phyloP scores from a whole-genome alignment of 2,797 vertebrate species.

The Halcyon leucocephala region DNA sequence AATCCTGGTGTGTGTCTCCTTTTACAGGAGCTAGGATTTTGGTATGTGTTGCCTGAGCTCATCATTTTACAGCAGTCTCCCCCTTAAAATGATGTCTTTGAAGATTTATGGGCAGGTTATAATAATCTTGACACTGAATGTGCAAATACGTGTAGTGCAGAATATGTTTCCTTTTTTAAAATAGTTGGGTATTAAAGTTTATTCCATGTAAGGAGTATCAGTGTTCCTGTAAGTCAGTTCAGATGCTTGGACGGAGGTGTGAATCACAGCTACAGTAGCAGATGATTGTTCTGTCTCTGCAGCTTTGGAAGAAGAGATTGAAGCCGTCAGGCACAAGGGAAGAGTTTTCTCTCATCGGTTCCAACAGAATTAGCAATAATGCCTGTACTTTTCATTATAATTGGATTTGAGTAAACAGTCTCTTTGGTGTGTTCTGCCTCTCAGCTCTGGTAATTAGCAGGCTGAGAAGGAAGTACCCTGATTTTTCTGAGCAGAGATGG shows the following conservation, averaged over 20 bases:
- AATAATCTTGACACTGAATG: not conserved
- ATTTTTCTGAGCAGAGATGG: conserved; percentile 49
- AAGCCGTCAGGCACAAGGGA: not conserved
- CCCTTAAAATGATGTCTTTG: not conserved
- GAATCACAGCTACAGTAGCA: not conserved
- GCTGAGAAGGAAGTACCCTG: conserved; percentile 64
- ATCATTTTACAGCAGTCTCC: not conserved
- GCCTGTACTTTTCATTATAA: conserved; percentile 36
- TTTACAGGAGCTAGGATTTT: not conserved
- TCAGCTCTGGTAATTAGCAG: conserved; percentile 52
- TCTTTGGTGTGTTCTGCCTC: conserved; percentile 13
- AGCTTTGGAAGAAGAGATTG: not conserved
- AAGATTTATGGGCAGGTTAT: not conserved
- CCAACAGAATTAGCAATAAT: not conserved
- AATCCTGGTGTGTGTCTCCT: not conserved
- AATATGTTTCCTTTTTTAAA: not conserved
- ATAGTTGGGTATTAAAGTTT: not conserved
- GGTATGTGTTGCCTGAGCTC: not conserved
- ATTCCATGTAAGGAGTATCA: not conserved
- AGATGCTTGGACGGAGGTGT: not conserved
- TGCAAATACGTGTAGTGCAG: not conserved
- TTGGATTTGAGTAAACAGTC: conserved; percentile 44
- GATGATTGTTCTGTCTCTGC: not conserved
- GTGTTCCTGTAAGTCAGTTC: not conserved
- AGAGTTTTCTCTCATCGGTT: not conserved